Evolutionary conservation across 2,888 invertebrate species (phyloP).

Genomic region (Conchocele bisecta): DNA sequence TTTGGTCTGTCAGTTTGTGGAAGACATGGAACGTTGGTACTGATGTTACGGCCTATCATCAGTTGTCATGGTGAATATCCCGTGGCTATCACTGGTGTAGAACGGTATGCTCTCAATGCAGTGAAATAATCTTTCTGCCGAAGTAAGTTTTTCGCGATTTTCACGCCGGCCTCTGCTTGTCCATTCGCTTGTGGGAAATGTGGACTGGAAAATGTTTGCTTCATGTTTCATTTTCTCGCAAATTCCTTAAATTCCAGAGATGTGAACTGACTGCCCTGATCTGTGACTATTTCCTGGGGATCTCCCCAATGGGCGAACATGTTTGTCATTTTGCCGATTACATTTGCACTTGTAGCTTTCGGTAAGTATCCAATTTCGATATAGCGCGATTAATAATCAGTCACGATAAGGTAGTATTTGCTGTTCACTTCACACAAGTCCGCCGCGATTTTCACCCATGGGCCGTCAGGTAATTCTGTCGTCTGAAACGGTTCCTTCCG

Average conservation of each 20-base stretch:
- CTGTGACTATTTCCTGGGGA: slow-evolving; percentile 34
- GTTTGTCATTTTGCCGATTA: slow-evolving; percentile 45
- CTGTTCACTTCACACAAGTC: slow-evolving; percentile 46
- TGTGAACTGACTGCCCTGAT: slow-evolving; percentile 45
- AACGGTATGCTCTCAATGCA: slow-evolving; percentile 31
- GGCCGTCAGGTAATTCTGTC: slow-evolving; percentile 38
- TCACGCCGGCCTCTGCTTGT: slow-evolving; percentile 43
- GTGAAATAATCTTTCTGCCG: slow-evolving; percentile 26
- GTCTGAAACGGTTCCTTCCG: slow-evolving; percentile 48
- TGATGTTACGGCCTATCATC: slow-evolving; percentile 37
- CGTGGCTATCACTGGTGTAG: slow-evolving; percentile 23
- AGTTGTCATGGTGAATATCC: slow-evolving; percentile 30
- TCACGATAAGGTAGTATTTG: slow-evolving; percentile 33
- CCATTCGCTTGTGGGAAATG: slow-evolving; percentile 44
- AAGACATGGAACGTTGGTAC: slow-evolving; percentile 31
- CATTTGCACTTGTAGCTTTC: slow-evolving; percentile 8
- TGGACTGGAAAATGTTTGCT: slow-evolving; percentile 10
- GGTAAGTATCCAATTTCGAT: slow-evolving; percentile 31
- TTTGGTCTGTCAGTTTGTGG: too few relatives aligned
- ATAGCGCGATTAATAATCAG: slow-evolving; percentile 51
- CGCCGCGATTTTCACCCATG: slow-evolving; percentile 51
- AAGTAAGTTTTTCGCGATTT: slow-evolving; percentile 42
- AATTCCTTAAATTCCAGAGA: slow-evolving; percentile 32
- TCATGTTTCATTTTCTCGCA: slow-evolving; percentile 21
- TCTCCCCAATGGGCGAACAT: slow-evolving; percentile 46